phyloP scores from a whole-genome alignment of 92 coral and sea anemone genomes.

The Nematostella vectensis region DNA sequence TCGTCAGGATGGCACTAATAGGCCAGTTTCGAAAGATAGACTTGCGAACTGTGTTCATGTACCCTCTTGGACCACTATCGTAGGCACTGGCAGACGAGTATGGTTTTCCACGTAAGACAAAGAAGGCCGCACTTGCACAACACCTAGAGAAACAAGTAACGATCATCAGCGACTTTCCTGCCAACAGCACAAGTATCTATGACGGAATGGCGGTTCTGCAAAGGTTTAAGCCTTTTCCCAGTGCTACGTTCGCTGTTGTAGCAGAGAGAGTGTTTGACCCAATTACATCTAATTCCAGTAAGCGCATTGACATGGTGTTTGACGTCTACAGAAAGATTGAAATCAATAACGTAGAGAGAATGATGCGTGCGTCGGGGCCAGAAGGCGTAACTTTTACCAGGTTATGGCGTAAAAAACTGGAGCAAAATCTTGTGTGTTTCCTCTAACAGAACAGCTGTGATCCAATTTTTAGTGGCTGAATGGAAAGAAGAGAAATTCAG shows the following conservation, averaged over 20 bases:
- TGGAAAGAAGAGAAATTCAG: conserved; percentile 36
- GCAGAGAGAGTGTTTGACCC: conserved; percentile 26
- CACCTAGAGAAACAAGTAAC: conserved; percentile 32
- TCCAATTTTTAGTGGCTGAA: conserved; percentile 33
- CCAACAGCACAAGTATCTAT: conserved; percentile 28
- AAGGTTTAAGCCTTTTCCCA: conserved; percentile 34
- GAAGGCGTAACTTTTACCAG: conserved; percentile 27
- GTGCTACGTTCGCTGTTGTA: conserved; percentile 27
- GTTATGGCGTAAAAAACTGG: conserved; percentile 36
- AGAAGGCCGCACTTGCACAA: conserved; percentile 33
- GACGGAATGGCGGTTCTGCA: conserved; percentile 47
- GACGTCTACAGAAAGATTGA: conserved; percentile 28
- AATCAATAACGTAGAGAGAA: conserved; percentile 32
- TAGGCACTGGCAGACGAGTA: conserved; percentile 48
- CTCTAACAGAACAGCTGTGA: conserved; percentile 46
- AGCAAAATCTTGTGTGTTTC: conserved; percentile 32
- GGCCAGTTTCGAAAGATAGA: conserved; percentile 53
- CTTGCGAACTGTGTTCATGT: conserved; percentile 34
- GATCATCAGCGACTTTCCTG: conserved; percentile 15
- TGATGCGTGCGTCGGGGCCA: conserved; percentile 13
- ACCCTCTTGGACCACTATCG: conserved; percentile 53
- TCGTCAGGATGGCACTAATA: conserved; percentile 55
- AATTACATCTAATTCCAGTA: conserved; percentile 14
- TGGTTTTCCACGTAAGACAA: conserved; percentile 43
- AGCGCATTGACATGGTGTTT: conserved; percentile 25